Base-by-base conservation (phyloP, 2,797 vertebrate genomes). In the Ceyx erithaca region DNA sequence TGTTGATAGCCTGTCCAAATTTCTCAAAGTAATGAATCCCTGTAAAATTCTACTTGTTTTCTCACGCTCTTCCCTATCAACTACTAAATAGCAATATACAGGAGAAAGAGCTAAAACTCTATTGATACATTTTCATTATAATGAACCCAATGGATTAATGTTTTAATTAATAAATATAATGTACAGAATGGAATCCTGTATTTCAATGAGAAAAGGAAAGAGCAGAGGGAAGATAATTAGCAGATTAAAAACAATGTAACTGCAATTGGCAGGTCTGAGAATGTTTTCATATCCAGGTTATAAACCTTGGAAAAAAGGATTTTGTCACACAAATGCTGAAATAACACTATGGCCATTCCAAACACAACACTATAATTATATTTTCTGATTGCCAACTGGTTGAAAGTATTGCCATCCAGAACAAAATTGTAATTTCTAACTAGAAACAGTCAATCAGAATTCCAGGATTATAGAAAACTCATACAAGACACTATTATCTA, bases 401-500 rank as follows among this genome's bases (percentile, higher is more conserved):
- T 30, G 14, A 89, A 96, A 96, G 89, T 91, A 94, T 67, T 93
- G 77, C 72, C 37, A 86, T 64, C 22, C 78, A 90, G 90, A 95
- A 96, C 61, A 96, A 91, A 96, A 95, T 14, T 61, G 73, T 71
- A 90, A 94, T 95, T 96, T 94, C 82, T 40, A 93, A 55, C 94
- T 93, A 91, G 89, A 97, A 96, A 96, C 82, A 96, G 96, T 98
- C 95, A 97, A 97, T 97, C 90, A 95, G 96, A 95, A 96, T 88
- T 94, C 95, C 96, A 54, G 46, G 94, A 97, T 95, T 97, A 98
- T 4, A 96, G 94, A 93, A 97, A 96, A 96, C 68, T 92, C 91
- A 82, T 96, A 97, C 85, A 76, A 97, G 96, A 97, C 80, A 93
- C 86, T 95, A 98, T 98, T 98, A 98, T 98, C 98, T 97, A 58